Percentiles rank a stretch among this genome's conserved stretches.
Evolutionary conservation across 2,797 vertebrate genomes (phyloP).

Genomic region (Myotis planiceps): DNA sequence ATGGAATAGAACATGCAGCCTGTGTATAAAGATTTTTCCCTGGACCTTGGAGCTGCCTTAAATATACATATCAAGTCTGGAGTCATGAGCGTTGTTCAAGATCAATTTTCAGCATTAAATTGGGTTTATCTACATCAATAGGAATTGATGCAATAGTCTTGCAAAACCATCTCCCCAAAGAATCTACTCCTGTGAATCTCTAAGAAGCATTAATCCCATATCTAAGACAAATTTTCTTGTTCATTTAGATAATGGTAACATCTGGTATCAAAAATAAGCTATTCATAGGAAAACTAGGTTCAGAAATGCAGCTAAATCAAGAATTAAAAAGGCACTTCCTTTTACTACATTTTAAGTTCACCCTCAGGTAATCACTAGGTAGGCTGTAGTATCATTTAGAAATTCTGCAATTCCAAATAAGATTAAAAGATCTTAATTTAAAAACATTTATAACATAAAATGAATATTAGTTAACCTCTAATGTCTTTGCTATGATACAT

Average conservation of each 20-base stretch:
- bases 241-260: conserved; percentile 37
- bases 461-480: not conserved
- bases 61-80: not conserved
- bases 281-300: conserved; percentile 8
- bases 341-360: conserved; percentile 5
- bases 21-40: not conserved
- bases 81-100: not conserved
- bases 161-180: not conserved
- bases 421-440: conserved; percentile 9
- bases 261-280: conserved; percentile 38
- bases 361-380: not conserved
- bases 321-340: not conserved
- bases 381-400: not conserved
- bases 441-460: conserved; percentile 1
- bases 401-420: conserved; percentile 25
- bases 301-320: not conserved
- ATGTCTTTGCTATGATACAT: not conserved
- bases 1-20: not conserved
- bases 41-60: not conserved
- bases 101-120: conserved; percentile 37
- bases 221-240: conserved; percentile 32
- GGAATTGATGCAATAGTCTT: not conserved
- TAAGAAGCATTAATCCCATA: conserved; percentile 31
- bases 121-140: not conserved
- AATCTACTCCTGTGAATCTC: not conserved